Conservation (phyloP, 2,888 invertebrate genomes). For the Chymomyza amoena region DNA sequence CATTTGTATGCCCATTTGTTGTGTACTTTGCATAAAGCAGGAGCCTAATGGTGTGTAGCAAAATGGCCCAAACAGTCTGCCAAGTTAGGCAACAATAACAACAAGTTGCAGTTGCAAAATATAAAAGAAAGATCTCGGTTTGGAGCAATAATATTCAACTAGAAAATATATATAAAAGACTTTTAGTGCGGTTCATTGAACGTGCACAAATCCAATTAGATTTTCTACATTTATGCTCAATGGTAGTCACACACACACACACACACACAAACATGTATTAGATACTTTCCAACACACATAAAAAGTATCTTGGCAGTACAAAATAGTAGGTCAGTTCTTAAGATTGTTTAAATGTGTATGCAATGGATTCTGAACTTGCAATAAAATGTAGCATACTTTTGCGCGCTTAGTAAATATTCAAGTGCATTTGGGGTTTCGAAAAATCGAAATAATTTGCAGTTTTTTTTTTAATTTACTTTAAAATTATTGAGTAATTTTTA, state of each 20-base stretch:
- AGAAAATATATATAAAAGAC: constrained; percentile 34
- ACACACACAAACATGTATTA: constrained; percentile 8
- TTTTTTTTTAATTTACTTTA: too few relatives aligned
- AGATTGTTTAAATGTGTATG: not conserved
- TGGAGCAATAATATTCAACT: constrained; percentile 3
- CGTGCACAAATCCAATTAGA: constrained; percentile 70
- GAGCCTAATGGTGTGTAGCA: constrained; percentile 47
- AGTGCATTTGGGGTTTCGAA: constrained; percentile 44
- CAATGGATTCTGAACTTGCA: not conserved
- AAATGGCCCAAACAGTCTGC: constrained; percentile 15
- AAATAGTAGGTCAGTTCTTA: constrained; percentile 3
- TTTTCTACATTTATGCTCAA: constrained; percentile 23
- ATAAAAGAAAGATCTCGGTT: not conserved
- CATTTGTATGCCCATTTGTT: not conserved
- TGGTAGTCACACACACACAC: not conserved
- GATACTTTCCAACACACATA: not conserved
- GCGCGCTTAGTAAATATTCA: constrained; percentile 29
- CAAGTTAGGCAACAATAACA: not conserved
- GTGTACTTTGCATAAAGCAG: constrained; percentile 26
- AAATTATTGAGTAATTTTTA: too few relatives aligned
- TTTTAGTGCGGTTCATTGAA: constrained; percentile 67
- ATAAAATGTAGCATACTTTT: constrained; percentile 60
- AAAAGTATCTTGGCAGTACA: constrained; percentile 14
- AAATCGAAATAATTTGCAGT: too few relatives aligned
- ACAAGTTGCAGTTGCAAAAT: not conserved